Base-by-base conservation (phyloP, 2,888 invertebrate genomes). In the Nebria salina region DNA sequence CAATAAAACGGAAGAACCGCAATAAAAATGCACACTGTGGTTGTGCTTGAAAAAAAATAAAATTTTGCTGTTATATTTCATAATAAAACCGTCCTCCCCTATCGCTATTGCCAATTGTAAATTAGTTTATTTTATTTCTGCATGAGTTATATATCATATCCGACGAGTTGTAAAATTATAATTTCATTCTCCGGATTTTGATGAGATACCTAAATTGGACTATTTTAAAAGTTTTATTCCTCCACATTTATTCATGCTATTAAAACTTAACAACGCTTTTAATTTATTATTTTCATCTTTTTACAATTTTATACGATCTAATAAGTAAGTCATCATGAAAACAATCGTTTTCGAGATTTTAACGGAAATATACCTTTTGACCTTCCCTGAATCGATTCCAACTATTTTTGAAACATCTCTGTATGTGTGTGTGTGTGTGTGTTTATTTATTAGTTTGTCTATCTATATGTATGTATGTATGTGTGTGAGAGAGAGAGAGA, bases 1-100 rank as follows among this genome's bases (percentile, higher is more conserved):
- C 79, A 75, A 79, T 79, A 79, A 79, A 79, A 79, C 79, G 75
- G 73, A 79, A 76, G 74, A 74, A 65, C 25, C 20, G 73, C 79
- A 54, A 74, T 79, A 79, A 79, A 79, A 79, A 79, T 79, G 74
- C 79, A 74, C 54, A 54, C 13, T 54, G 54, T 54, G 54, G 11
- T 54, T 54, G 54, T 54, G 54, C 54, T 54, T 8, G 54, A 13
- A 13, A 54, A 54, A 11, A 54, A 54, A 54, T 54, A 3, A 54
- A 54, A 54, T 6, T 8, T 8, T 2, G 54, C 54, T 3, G 54
- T 8, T 54, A 79, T 79, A 79, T 79, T 79, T 79, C 75, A 74
- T 79, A 79, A 79, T 79, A 79, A 74, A 79, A 79, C 34, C 25
- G 79, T 34, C 79, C 65, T 54, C 54, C 54, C 54, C 54, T 54